Evolutionary conservation across 2,888 invertebrate species (phyloP), one percentile per base, ranked within the genome.

Genomic region (Scelioninae gen. 2): DNA sequence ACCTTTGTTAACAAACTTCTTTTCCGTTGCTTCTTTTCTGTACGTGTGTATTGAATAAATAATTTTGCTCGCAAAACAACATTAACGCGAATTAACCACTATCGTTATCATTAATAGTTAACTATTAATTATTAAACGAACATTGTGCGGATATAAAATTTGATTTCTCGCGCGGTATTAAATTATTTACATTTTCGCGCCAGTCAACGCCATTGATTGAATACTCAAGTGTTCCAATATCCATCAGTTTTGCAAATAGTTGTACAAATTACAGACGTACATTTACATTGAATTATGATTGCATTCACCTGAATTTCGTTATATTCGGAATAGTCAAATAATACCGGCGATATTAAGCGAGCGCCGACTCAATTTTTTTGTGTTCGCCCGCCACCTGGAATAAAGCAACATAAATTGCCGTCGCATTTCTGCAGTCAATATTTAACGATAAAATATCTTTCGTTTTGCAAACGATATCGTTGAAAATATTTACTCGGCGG

Each of bases 201-300:
- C 35, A 35, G 35, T 35, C 11, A 35, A 35, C 35, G n/a, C 11
- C 35, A 35, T 5, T 35, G 35, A 11, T 11, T 35, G 35, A 35
- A 35, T 35, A 35, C 11, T 35, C 11, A 35, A 35, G 35, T 35
- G n/a, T 3, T 2, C 11, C 35, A 13, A 13, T 35, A 35, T 35
- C 35, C 5, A 11, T 11, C 35, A 11, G 35, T 11, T 35, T 11
- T 7, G 11, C 11, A 35, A 35, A 35, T 35, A 35, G 35, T 35
- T 35, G 10, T 5, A 35, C 35, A 35, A 35, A 35, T 35, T 11
- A 35, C 35, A 11, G 2, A 11, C 11, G 35, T n/a, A 35, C 11
- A 35, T 35, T 35, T 35, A 13, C 35, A 11, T 35, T 11, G 11
- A 35, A 13, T 22, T 22, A 22, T 22, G 5, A 22, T 22, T 22